phyloP scores from a whole-genome alignment of 2,797 vertebrate genomes.

The Ctenopoma multispine region DNA sequence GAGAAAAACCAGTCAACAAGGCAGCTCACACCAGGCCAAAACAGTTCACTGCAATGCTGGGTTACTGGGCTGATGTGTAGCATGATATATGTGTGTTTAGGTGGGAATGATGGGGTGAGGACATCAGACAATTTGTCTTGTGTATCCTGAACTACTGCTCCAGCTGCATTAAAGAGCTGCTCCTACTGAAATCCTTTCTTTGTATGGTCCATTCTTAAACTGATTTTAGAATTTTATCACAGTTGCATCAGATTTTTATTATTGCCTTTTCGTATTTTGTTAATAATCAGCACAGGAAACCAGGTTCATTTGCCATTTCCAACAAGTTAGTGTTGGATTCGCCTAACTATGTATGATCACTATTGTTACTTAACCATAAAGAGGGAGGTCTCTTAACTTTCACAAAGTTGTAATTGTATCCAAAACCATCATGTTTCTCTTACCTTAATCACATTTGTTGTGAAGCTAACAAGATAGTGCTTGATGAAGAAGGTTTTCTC shows the following conservation, averaged over 20 bases:
- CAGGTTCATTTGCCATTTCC: too few relatives aligned
- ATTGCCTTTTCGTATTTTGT: background rate
- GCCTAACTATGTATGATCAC: too few relatives aligned
- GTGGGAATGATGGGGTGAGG: constrained; percentile 28
- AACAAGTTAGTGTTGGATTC: too few relatives aligned
- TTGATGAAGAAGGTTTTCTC: too few relatives aligned
- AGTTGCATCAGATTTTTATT: too few relatives aligned
- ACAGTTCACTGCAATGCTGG: constrained; percentile 18
- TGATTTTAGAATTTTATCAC: background rate
- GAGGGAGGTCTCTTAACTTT: too few relatives aligned
- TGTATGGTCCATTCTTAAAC: background rate
- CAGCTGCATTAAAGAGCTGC: constrained; percentile 6
- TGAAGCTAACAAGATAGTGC: too few relatives aligned
- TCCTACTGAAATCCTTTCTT: background rate
- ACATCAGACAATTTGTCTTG: constrained; percentile 15
- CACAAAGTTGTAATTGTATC: too few relatives aligned
- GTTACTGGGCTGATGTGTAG: constrained; percentile 12
- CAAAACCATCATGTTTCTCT: too few relatives aligned
- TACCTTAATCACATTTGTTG: too few relatives aligned
- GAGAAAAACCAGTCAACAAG: constrained; percentile 79
- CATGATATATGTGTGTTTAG: constrained; percentile 30
- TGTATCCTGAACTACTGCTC: constrained; percentile 5
- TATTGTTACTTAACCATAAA: too few relatives aligned
- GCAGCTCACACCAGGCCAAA: constrained; percentile 68
- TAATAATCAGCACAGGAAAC: too few relatives aligned